Conservation (phyloP, 2,888 invertebrate genomes). For the Sussaba pulchella region DNA sequence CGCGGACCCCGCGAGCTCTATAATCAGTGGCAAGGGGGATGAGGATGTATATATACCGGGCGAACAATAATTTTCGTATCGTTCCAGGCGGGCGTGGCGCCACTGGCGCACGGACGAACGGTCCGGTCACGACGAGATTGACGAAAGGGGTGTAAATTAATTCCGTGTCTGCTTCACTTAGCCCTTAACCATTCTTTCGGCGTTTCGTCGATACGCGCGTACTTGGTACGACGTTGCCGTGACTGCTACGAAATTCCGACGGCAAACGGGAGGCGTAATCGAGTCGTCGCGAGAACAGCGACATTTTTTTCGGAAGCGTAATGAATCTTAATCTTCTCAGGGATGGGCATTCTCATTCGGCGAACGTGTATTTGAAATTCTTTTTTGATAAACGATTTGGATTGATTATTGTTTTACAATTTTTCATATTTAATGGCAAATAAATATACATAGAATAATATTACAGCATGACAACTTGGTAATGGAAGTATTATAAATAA, state of each 20-base stretch:
- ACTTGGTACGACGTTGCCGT: background rate
- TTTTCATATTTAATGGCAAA: no score
- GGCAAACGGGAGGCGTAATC: background rate
- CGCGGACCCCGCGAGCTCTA: conserved; percentile 44
- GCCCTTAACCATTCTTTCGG: conserved; percentile 10
- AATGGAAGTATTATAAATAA: no score
- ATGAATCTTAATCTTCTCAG: background rate
- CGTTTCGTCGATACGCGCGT: background rate
- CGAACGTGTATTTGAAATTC: no score
- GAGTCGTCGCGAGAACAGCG: background rate
- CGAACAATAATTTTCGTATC: conserved; percentile 58
- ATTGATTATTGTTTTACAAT: no score
- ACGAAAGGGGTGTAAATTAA: conserved; percentile 54
- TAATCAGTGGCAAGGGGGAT: conserved; percentile 59
- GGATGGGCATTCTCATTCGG: no score
- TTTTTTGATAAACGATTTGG: no score
- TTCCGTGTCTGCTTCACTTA: conserved; percentile 33
- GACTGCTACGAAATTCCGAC: conserved; percentile 34
- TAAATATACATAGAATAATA: no score
- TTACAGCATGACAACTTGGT: no score
- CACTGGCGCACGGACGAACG: conserved; percentile 7
- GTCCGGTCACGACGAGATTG: background rate
- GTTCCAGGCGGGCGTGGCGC: conserved; percentile 22
- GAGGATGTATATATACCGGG: conserved; percentile 12
- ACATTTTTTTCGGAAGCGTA: conserved; percentile 6